Evolutionary conservation across 2,888 invertebrate genomes (phyloP).

Genomic region (Drosophila niveifrons): DNA sequence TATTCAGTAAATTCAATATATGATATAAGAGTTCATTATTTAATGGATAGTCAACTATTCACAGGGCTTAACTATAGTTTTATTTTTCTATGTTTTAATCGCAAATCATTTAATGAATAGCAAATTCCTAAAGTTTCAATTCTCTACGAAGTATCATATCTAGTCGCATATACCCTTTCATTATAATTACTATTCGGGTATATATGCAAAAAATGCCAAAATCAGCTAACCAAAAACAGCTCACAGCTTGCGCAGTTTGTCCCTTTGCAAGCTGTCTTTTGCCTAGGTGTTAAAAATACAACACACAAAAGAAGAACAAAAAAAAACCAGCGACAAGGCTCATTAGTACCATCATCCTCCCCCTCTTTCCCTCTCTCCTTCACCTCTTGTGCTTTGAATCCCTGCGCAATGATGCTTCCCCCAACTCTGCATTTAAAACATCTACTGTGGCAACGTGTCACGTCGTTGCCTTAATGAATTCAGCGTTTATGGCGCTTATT

Average conservation of each 20-base stretch:
- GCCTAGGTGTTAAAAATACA: conserved; percentile 76
- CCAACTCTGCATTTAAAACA: background rate
- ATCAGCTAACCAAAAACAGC: conserved; percentile 36
- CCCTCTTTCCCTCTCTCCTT: conserved; percentile 6
- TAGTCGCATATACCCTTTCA: background rate
- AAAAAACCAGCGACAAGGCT: conserved; percentile 53
- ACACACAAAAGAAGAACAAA: conserved; percentile 40
- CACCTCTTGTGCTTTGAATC: background rate
- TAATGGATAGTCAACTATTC: too few relatives aligned
- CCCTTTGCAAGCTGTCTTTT: conserved; percentile 43
- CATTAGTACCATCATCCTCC: conserved; percentile 53
- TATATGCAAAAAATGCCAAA: conserved; percentile 36
- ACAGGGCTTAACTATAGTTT: too few relatives aligned
- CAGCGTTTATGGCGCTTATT: conserved; percentile 82
- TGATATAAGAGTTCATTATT: too few relatives aligned
- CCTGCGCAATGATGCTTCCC: background rate
- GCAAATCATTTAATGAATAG: too few relatives aligned
- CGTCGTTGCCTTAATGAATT: conserved; percentile 80
- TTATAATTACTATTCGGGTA: background rate
- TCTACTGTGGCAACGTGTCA: conserved; percentile 46
- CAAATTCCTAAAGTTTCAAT: too few relatives aligned
- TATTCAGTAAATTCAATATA: too few relatives aligned
- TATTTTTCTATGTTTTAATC: too few relatives aligned
- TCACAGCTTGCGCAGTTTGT: conserved; percentile 38
- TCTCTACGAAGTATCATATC: background rate